Percentiles rank a stretch among this genome's conserved stretches.
phyloP scores from a whole-genome alignment of 1,140 invertebrate species.

The Zaprionus ornatus region DNA sequence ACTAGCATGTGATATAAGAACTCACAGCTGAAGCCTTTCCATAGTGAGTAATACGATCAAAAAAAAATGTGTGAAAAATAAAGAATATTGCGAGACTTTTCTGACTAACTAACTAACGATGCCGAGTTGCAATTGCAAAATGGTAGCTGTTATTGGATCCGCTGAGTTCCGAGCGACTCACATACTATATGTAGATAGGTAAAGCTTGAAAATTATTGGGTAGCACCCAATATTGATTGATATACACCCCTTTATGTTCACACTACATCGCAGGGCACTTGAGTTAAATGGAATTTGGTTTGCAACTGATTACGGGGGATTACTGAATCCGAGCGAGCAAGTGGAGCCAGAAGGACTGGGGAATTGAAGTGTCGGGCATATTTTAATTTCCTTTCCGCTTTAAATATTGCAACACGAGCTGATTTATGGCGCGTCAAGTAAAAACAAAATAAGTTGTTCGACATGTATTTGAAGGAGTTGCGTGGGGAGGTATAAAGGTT shows the following conservation, averaged over 20 bases:
- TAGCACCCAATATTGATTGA: neutral
- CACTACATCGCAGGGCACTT: neutral
- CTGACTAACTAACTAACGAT: neutral
- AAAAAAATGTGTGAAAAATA: neutral
- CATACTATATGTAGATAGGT: neutral
- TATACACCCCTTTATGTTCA: neutral
- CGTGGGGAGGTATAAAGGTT: neutral
- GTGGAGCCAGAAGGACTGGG: too few relatives aligned
- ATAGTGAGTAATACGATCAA: neutral
- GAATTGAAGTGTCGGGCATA: constrained; percentile 14
- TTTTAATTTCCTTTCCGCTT: constrained; percentile 27
- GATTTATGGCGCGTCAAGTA: constrained; percentile 28
- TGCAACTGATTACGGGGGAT: constrained; percentile 6
- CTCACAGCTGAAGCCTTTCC: neutral
- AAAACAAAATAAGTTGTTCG: neutral
- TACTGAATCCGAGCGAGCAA: neutral
- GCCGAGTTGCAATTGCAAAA: neutral
- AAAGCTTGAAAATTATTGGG: neutral
- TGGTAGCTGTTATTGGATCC: neutral
- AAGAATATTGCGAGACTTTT: neutral
- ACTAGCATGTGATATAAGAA: neutral
- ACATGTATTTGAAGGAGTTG: too few relatives aligned
- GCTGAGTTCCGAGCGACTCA: neutral
- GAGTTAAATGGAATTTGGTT: neutral
- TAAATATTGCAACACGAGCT: constrained; percentile 30